Base-by-base conservation (phyloP, 2,113 vertebrate genomes). In the Stercorarius parasiticus region DNA sequence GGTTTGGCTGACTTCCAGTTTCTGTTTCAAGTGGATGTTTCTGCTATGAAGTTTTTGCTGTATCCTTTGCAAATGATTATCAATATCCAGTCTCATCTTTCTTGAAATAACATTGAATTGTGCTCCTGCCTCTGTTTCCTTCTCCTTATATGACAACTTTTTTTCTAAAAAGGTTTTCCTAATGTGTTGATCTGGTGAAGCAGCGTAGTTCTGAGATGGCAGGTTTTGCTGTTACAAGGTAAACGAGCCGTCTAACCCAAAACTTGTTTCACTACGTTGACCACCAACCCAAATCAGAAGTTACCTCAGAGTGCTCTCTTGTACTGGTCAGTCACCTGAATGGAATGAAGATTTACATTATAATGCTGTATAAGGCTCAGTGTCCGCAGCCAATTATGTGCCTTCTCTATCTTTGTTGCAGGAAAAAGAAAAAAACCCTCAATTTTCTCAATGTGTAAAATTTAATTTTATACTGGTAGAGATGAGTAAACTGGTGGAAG, bases 1-100 rank as follows among this genome's bases (percentile, higher is more conserved):
- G 91, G 59, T 53, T 96, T 97, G 95, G 95, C 70, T 91, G 88
- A 66, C 77, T 85, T 96, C 93, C 95, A 97, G 89, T 56, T 85
- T 97, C 93, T 95, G 42, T 91, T 94, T 86, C 55, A 80, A 95
- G 66, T 78, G 59, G 86, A 70, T 94, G 69, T 95, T 97, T 95
- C 84, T 73, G 65, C 87, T 82, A 82, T 96, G 94, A 94, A 96
- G 22, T 11, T 92, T 95, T 71, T 82, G 76, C 80, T 61, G 15
- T 50, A 78, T 42, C 49, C 55, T 88, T 96, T 96, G 79, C 67
- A 92, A 96, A 78, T 40, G 15, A 64, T 93, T 95, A 64, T 56
- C 93, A 90, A 79, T 95, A 86, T 69, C 38, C 79, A 79, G n/a
- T 36, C 36, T 93, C 73, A 64, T 94, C 80, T 89, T 82, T 87